Percentiles rank a stretch among this genome's conserved stretches.
These are phyloP conservation scores for Erpornis zantholeuca DNA, from an alignment of 2,113 vertebrate genomes.

Conservation along the genomic window DNA sequence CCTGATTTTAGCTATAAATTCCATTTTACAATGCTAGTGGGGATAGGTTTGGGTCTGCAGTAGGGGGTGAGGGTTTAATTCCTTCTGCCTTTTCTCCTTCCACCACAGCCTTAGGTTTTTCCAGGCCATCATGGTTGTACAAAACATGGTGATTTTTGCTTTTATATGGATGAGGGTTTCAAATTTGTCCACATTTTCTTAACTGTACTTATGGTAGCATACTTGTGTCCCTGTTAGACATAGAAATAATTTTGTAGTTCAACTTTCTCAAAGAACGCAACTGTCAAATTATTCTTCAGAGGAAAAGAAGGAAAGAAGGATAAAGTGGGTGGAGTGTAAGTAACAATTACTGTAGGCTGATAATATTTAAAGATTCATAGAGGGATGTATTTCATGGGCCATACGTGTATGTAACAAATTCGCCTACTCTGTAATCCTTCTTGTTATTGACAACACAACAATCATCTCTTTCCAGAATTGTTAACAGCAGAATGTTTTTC, in stretches of 20 bases:
- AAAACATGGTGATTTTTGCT: neutral
- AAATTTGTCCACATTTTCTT: neutral
- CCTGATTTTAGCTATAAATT: constrained; percentile 5
- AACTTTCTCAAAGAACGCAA: constrained; percentile 12
- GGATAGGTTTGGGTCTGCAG: neutral
- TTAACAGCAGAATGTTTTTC: constrained; percentile 28
- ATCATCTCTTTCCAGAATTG: constrained; percentile 11
- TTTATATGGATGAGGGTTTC: neutral
- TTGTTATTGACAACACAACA: constrained; percentile 35
- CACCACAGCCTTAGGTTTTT: neutral
- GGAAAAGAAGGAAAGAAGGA: constrained; percentile 7
- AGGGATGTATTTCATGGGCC: constrained; percentile 36
- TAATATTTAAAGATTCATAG: constrained; percentile 45
- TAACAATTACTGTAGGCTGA: constrained; percentile 50
- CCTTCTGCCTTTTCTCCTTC: neutral
- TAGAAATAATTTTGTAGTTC: neutral
- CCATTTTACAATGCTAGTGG: neutral
- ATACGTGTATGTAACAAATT: constrained; percentile 13
- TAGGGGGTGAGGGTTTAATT: neutral
- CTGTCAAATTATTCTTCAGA: constrained; percentile 43
- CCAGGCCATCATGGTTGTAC: neutral
- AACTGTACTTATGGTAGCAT: neutral
- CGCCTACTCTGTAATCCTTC: constrained; percentile 34
- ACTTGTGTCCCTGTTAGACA: neutral
- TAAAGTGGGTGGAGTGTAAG: constrained; percentile 48